These are phyloP conservation scores for Caenorhabditis auriculariae DNA, from an alignment of 2,888 invertebrate genomes.

Conservation along the genomic window DNA sequence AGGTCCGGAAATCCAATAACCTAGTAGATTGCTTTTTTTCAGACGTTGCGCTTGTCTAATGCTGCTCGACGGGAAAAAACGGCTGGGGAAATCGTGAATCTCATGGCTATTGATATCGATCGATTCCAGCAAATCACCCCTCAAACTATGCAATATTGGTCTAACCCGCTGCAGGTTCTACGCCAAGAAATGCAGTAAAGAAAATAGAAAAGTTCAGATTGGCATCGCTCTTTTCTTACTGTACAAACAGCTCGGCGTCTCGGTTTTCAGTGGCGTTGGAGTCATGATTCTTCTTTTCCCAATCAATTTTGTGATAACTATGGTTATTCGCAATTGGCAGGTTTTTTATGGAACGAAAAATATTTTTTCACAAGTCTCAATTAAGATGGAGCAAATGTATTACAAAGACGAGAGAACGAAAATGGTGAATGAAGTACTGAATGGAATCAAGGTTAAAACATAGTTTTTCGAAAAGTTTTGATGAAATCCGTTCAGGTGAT, in stretches of 20 bases:
- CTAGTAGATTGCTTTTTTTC: too few relatives aligned
- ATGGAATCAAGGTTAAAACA: conserved; percentile 78
- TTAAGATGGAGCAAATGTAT: conserved; percentile 78
- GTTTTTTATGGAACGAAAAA: too few relatives aligned
- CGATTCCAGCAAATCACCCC: conserved; percentile 64
- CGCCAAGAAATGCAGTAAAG: not conserved
- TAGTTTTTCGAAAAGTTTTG: conserved; percentile 41
- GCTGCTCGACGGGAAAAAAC: conserved; percentile 67
- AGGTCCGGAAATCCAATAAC: conserved; percentile 53
- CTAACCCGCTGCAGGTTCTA: conserved; percentile 54
- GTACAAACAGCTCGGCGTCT: conserved; percentile 71
- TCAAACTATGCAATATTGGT: conserved; percentile 61
- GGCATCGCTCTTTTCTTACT: conserved; percentile 63
- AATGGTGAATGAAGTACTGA: conserved; percentile 88
- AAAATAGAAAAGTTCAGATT: conserved; percentile 20
- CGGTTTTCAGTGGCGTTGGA: conserved; percentile 88
- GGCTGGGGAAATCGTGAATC: conserved; percentile 69
- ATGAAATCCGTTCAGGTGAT: conserved; percentile 33
- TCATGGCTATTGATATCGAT: conserved; percentile 69
- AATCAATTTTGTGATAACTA: conserved; percentile 59
- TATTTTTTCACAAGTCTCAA: not conserved
- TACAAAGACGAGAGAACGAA: conserved; percentile 90
- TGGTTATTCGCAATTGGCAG: conserved; percentile 61
- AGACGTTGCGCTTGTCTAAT: conserved; percentile 66
- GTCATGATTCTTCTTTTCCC: conserved; percentile 88